These are phyloP conservation scores for Chrysolina haemoptera DNA, from an alignment of 2,888 invertebrate genomes.

Conservation along the genomic window DNA sequence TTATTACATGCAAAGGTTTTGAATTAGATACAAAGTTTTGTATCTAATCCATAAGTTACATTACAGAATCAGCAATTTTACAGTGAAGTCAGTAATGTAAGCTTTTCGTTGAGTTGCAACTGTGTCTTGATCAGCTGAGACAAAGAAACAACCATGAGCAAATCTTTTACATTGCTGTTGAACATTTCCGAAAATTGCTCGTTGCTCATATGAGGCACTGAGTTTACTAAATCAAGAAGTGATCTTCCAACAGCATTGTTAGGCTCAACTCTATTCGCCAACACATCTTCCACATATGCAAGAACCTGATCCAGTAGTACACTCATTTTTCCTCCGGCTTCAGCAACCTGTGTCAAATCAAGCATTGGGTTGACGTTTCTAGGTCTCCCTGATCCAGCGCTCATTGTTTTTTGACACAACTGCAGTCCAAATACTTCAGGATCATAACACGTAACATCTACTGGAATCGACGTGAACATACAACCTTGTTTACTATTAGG, in stretches of 20 bases:
- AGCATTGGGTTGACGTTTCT: constrained; percentile 69
- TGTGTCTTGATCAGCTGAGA: constrained; percentile 97
- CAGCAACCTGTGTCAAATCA: constrained; percentile 87
- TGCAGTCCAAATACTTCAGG: constrained; percentile 91
- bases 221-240: constrained; percentile 91
- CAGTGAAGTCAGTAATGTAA: constrained; percentile 85
- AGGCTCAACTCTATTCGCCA: constrained; percentile 82
- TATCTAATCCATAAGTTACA: background rate
- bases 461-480: constrained; percentile 97
- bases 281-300: constrained; percentile 92
- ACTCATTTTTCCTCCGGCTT: constrained; percentile 86
- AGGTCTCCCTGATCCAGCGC: constrained; percentile 66
- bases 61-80: constrained; percentile 45
- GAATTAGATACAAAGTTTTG: background rate
- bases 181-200: constrained; percentile 96
- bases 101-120: constrained; percentile 95
- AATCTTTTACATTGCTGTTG: constrained; percentile 96
- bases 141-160: constrained; percentile 96
- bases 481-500: constrained; percentile 94
- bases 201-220: constrained; percentile 90
- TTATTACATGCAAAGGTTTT: background rate
- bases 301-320: constrained; percentile 84
- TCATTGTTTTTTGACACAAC: constrained; percentile 87
- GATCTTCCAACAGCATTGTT: constrained; percentile 93
- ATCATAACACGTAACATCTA: constrained; percentile 90